Conservation (phyloP, 2,797 vertebrate species). For the Phoebastria nigripes region DNA sequence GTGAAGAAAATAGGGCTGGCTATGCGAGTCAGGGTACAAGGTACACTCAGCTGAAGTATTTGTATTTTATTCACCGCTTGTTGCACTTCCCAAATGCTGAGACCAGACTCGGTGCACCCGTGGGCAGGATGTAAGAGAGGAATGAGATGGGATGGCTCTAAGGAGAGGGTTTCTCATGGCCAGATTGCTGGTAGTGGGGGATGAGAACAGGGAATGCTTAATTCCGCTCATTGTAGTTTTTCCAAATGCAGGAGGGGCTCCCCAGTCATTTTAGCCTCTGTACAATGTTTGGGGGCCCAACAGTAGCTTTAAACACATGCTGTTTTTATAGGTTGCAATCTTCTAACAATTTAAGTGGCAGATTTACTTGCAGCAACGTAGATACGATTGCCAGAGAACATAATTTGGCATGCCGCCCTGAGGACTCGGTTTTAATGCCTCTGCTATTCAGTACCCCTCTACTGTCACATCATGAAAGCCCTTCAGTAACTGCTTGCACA, state of each 20-base stretch:
- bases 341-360: background rate
- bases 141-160: background rate
- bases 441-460: background rate
- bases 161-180: background rate
- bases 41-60: background rate
- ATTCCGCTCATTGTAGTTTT: background rate
- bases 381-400: background rate
- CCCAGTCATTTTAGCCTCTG: background rate
- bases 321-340: background rate
- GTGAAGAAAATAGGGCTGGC: background rate
- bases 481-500: background rate
- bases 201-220: background rate
- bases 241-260: background rate
- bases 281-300: background rate
- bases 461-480: background rate
- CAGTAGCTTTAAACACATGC: background rate
- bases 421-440: background rate
- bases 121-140: background rate
- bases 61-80: background rate
- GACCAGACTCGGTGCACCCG: fast-evolving
- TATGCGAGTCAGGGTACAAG: fast-evolving
- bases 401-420: background rate
- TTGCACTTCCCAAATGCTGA: background rate
- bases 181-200: background rate
- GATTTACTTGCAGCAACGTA: background rate